These are phyloP conservation scores for Wiebesia pumilae DNA, from an alignment of 1,140 invertebrate genomes.

Conservation along the genomic window DNA sequence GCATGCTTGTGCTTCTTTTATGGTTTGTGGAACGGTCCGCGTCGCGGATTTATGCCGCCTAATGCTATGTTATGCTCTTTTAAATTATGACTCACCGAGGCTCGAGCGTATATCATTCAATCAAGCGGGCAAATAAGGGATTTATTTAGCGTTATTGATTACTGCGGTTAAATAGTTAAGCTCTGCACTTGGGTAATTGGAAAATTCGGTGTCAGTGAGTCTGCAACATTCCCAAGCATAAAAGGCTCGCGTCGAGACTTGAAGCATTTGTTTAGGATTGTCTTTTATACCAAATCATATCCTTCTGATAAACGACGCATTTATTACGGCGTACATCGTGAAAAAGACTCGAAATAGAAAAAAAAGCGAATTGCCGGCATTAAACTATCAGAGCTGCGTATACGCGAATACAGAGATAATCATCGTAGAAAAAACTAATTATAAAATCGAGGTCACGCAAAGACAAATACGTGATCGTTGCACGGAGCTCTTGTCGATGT, in stretches of 20 bases:
- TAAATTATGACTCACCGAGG: slow-evolving; percentile 50
- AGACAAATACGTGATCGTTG: slow-evolving; percentile 48
- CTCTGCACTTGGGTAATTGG: not conserved
- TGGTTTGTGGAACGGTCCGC: slow-evolving; percentile 29
- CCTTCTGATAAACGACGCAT: not conserved
- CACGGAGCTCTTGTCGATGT: not conserved
- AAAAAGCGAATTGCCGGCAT: slow-evolving; percentile 17
- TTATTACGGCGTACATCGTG: not conserved
- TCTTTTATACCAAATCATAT: not conserved
- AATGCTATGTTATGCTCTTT: slow-evolving; percentile 40
- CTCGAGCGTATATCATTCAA: slow-evolving; percentile 55
- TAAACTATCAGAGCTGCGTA: not conserved
- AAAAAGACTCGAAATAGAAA: not conserved
- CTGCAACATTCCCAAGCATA: not conserved
- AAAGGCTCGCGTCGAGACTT: not conserved
- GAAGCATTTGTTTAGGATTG: not conserved
- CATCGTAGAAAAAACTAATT: slow-evolving; percentile 49
- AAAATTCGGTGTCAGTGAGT: not conserved
- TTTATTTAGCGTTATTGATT: slow-evolving; percentile 38
- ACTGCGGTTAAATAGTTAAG: not conserved
- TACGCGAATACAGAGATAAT: slow-evolving; percentile 20
- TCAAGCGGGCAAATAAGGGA: slow-evolving; percentile 56
- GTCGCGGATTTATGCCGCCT: slow-evolving; percentile 31
- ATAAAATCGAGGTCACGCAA: slow-evolving; percentile 42
- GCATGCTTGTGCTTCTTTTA: slow-evolving; percentile 13